Evolutionary conservation across 2,113 vertebrate species (phyloP).

Genomic region (Tonatia bakeri): DNA sequence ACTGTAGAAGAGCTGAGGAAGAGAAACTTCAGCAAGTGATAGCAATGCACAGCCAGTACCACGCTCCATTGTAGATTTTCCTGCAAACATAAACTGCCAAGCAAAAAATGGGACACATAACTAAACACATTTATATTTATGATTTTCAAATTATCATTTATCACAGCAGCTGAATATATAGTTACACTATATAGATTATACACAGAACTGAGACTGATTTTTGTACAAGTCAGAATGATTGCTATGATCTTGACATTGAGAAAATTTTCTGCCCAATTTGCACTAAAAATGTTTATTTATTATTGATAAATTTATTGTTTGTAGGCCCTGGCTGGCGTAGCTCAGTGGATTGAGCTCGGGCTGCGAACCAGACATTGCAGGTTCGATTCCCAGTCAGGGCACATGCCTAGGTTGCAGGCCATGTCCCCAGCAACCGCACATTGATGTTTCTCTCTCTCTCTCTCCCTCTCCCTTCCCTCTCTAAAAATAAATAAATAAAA

Average conservation of each 20-base stretch:
- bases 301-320: constrained; percentile 76
- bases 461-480: too few relatives aligned
- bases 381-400: too few relatives aligned
- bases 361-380: too few relatives aligned
- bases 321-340: too few relatives aligned
- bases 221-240: constrained; percentile 80
- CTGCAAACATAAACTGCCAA: constrained; percentile 77
- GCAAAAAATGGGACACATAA: constrained; percentile 76
- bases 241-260: constrained; percentile 78
- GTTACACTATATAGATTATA: constrained; percentile 58
- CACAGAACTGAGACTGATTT: constrained; percentile 78
- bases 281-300: constrained; percentile 84
- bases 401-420: too few relatives aligned
- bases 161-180: constrained; percentile 76
- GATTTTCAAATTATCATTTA: constrained; percentile 79
- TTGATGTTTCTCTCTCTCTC: too few relatives aligned
- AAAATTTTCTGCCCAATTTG: constrained; percentile 81
- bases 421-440: too few relatives aligned
- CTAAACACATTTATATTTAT: constrained; percentile 81
- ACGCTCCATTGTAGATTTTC: constrained; percentile 83
- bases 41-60: constrained; percentile 88
- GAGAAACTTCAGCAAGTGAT: constrained; percentile 96
- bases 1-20: constrained; percentile 98
- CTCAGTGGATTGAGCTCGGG: too few relatives aligned
- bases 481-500: too few relatives aligned